A percentile compares a stretch with the other conserved stretches of the same genome.
phyloP scores from a whole-genome alignment of 2,113 vertebrate genomes.

The Glaucidium brasilianum region DNA sequence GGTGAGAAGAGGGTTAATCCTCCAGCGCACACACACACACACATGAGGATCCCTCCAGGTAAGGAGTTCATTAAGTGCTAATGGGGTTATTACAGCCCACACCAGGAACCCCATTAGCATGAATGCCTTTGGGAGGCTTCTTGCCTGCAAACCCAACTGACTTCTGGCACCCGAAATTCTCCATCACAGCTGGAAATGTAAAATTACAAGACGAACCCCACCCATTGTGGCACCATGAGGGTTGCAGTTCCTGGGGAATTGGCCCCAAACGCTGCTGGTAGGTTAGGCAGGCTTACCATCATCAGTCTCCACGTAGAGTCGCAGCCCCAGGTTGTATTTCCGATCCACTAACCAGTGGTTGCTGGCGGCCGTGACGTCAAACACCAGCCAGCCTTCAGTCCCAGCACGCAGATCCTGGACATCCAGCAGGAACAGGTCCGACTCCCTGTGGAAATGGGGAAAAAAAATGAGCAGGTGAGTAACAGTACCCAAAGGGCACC shows the following conservation, averaged over 20 bases:
- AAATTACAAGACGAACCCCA: fast-evolving
- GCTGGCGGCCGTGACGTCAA: slow-evolving; percentile 90
- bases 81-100: not conserved
- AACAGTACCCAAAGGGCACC: not conserved
- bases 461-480: not conserved
- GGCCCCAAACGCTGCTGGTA: fast-evolving
- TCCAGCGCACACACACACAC: too few relatives aligned
- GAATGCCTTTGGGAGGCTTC: not conserved
- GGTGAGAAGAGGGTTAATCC: not conserved
- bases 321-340: slow-evolving; percentile 86
- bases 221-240: fast-evolving
- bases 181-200: not conserved
- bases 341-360: slow-evolving; percentile 85
- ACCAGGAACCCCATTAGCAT: not conserved
- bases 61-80: not conserved
- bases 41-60: not conserved
- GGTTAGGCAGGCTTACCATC: slow-evolving; percentile 76
- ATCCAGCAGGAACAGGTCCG: slow-evolving; percentile 91
- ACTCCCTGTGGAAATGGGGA: slow-evolving; percentile 76
- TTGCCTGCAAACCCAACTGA: not conserved
- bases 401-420: slow-evolving; percentile 85
- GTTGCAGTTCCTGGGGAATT: fast-evolving
- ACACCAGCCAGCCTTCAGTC: slow-evolving; percentile 92
- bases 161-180: not conserved
- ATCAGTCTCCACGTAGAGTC: slow-evolving; percentile 90